Percentiles rank a stretch among this genome's conserved stretches.
phyloP scores from a whole-genome alignment of 2,113 vertebrate species.

The Zosterops hypoxanthus region DNA sequence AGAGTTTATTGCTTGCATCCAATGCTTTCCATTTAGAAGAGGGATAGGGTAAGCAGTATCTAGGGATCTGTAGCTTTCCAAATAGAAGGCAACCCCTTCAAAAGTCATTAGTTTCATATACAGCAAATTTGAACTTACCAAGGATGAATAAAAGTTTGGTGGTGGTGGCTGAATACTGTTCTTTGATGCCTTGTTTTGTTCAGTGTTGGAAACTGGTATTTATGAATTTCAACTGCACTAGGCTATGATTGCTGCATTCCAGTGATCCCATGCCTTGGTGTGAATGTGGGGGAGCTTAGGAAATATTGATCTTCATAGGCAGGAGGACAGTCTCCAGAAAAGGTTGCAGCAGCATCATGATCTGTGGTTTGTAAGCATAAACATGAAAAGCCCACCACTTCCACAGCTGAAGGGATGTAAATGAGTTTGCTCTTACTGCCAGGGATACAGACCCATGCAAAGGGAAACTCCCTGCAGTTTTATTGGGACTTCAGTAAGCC shows the following conservation, averaged over 20 bases:
- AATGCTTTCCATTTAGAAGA: not conserved
- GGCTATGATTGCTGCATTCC: not conserved
- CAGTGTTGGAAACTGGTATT: not conserved
- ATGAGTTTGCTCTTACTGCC: not conserved
- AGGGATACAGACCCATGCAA: accelerated
- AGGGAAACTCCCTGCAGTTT: not conserved
- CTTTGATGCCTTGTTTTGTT: not conserved
- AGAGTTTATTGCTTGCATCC: not conserved
- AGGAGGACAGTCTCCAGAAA: not conserved
- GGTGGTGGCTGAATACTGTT: not conserved
- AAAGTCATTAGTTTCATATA: not conserved
- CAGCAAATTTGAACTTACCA: not conserved
- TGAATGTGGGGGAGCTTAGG: not conserved
- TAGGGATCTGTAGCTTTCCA: not conserved
- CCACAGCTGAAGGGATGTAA: not conserved
- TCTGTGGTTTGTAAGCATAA: not conserved
- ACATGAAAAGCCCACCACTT: accelerated
- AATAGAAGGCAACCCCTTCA: not conserved
- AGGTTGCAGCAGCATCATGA: not conserved
- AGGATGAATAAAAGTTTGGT: not conserved
- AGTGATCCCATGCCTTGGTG: not conserved
- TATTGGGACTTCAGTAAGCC: not conserved
- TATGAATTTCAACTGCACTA: not conserved
- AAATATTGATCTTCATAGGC: accelerated
- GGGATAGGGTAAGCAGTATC: not conserved